Conservation (phyloP, 2,113 vertebrate genomes). For the Trichomycterus rosablanca region DNA sequence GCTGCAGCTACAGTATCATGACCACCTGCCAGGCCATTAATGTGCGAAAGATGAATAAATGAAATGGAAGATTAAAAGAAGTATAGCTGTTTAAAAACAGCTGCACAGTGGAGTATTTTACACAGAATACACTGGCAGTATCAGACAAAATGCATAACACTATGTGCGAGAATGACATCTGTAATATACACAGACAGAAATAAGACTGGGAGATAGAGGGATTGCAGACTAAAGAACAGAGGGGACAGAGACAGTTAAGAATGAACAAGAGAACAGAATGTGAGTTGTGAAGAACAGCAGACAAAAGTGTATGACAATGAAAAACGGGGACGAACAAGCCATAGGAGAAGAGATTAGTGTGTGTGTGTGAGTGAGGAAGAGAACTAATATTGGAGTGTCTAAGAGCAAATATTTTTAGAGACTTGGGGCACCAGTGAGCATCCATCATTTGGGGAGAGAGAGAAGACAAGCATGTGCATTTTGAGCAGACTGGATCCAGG, state of each 20-base stretch:
- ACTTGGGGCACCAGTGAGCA: slow-evolving; percentile 20
- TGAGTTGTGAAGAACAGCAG: not conserved
- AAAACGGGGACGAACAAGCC: slow-evolving; percentile 14
- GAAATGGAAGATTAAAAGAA: no score
- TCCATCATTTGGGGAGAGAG: slow-evolving; percentile 35
- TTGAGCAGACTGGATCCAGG: slow-evolving; percentile 12
- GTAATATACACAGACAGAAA: no score
- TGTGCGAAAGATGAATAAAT: no score
- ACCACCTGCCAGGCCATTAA: no score
- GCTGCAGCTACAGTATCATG: no score
- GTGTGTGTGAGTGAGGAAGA: slow-evolving; percentile 5
- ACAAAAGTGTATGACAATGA: slow-evolving; percentile 10
- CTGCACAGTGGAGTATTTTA: no score
- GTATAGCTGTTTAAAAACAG: no score
- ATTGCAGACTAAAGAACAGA: not conserved
- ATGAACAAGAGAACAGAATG: slow-evolving; percentile 1
- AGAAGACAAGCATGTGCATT: slow-evolving; percentile 3
- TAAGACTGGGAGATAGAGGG: not conserved
- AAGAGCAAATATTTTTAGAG: slow-evolving; percentile 33
- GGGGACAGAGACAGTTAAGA: slow-evolving; percentile 16
- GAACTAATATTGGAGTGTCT: slow-evolving; percentile 29
- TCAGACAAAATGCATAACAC: no score
- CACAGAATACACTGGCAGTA: no score
- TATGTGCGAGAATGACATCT: no score
- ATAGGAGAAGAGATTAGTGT: slow-evolving; percentile 21